Conservation (phyloP, 2,113 vertebrate species). For the Mesitornis unicolor region DNA sequence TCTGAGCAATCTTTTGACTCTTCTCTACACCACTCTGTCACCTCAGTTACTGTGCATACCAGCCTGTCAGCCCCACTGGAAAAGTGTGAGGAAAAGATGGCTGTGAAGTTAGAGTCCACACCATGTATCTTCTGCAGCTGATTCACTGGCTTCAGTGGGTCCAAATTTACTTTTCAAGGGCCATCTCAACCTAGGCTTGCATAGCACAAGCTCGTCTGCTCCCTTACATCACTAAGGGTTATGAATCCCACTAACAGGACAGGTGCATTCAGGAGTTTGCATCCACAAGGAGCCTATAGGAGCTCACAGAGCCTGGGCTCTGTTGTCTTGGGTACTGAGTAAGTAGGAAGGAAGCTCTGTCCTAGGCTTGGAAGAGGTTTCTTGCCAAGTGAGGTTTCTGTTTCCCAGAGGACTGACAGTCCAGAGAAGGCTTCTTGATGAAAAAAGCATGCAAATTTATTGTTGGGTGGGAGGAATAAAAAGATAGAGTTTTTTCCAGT, state of each 20-base stretch:
- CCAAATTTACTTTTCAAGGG: background rate
- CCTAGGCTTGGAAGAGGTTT: background rate
- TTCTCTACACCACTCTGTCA: background rate
- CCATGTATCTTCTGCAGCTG: rapidly evolving
- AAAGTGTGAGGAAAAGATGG: background rate
- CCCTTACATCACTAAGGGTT: rapidly evolving
- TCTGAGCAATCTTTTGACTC: background rate
- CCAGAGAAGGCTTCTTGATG: background rate
- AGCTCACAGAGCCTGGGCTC: background rate
- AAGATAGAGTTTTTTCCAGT: rapidly evolving
- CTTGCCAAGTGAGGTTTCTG: background rate
- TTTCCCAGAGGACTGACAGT: background rate
- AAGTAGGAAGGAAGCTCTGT: background rate
- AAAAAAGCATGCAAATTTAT: background rate
- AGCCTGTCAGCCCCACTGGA: rapidly evolving
- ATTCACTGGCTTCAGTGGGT: background rate
- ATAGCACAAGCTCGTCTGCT: background rate
- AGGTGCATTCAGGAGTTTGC: background rate
- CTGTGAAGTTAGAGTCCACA: background rate
- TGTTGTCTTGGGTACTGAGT: too few relatives aligned
- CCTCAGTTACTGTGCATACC: background rate
- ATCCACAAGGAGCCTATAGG: background rate
- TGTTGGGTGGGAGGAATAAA: background rate
- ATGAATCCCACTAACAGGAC: background rate
- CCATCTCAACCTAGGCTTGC: background rate